Percentiles rank a stretch among this genome's conserved stretches.
phyloP scores from a whole-genome alignment of 2,797 vertebrate species.

The Gouania willdenowi region DNA sequence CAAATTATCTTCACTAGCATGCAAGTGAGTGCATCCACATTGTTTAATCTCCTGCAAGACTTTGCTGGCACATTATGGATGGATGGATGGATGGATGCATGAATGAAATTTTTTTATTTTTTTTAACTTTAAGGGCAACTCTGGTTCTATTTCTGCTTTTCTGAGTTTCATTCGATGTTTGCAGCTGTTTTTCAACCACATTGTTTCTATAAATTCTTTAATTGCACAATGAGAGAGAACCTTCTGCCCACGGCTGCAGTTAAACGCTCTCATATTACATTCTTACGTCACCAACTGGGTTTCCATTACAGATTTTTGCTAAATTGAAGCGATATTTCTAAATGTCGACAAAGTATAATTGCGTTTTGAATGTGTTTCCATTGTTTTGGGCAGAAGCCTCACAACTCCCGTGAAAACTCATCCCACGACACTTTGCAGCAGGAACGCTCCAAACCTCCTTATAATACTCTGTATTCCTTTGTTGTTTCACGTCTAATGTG shows the following conservation, averaged over 20 bases:
- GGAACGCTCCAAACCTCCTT: too few species aligned
- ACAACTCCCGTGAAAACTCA: too few species aligned
- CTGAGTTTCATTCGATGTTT: background rate
- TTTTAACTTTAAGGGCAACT: constrained; percentile 19
- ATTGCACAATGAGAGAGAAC: background rate
- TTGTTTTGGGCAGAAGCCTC: too few species aligned
- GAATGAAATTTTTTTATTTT: too few species aligned
- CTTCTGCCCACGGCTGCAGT: background rate
- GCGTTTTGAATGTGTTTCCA: too few species aligned
- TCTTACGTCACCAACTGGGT: background rate
- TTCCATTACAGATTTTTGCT: too few species aligned
- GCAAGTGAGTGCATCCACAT: constrained; percentile 41
- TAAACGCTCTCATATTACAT: background rate
- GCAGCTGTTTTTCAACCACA: background rate
- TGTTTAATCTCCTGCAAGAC: constrained; percentile 35
- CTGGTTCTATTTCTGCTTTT: background rate
- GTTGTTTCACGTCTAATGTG: too few species aligned
- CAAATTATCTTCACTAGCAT: constrained; percentile 11
- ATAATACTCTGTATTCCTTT: too few species aligned
- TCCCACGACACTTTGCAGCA: too few species aligned
- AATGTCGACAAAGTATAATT: too few species aligned
- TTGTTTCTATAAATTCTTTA: background rate
- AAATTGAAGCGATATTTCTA: too few species aligned
- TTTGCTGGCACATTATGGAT: constrained; percentile 16
- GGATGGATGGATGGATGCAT: constrained; percentile 26